A percentile compares a stretch with the other conserved stretches of the same genome.
These are phyloP conservation scores for Actinia tenebrosa DNA, from an alignment of 64 coral and sea anemone genomes.

Conservation along the genomic window DNA sequence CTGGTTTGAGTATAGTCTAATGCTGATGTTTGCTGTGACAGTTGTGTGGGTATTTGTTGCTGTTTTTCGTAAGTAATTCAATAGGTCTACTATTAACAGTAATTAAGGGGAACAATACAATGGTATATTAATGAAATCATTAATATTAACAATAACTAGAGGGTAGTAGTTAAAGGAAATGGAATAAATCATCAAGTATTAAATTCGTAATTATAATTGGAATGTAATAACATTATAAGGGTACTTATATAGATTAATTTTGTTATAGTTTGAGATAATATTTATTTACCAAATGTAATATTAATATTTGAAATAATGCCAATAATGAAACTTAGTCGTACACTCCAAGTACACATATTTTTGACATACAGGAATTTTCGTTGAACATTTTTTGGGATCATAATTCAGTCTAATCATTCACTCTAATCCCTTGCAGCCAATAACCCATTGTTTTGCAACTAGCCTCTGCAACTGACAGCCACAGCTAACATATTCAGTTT, in stretches of 20 bases:
- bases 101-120: not conserved
- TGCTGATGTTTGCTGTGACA: conserved; percentile 7
- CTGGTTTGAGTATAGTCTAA: not conserved
- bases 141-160: not conserved
- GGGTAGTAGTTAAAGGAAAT: not conserved
- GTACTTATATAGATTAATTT: not conserved
- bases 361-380: not conserved
- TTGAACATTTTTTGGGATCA: not conserved
- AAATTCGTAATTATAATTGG: not conserved
- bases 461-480: conserved; percentile 19
- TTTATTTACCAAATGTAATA: no score
- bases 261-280: not conserved
- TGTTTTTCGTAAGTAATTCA: not conserved
- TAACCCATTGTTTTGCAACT: conserved; percentile 13
- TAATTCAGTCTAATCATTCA: not conserved
- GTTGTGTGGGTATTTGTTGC: not conserved
- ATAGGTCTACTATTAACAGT: not conserved
- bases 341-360: not conserved
- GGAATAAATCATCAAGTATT: not conserved
- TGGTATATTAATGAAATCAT: not conserved
- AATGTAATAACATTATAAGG: not conserved
- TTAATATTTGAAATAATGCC: not conserved
- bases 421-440: conserved; percentile 17
- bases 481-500: conserved; percentile 92
- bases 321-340: not conserved